Base-by-base conservation (phyloP, 2,888 invertebrate genomes). In the Drosophila macrothrix region DNA sequence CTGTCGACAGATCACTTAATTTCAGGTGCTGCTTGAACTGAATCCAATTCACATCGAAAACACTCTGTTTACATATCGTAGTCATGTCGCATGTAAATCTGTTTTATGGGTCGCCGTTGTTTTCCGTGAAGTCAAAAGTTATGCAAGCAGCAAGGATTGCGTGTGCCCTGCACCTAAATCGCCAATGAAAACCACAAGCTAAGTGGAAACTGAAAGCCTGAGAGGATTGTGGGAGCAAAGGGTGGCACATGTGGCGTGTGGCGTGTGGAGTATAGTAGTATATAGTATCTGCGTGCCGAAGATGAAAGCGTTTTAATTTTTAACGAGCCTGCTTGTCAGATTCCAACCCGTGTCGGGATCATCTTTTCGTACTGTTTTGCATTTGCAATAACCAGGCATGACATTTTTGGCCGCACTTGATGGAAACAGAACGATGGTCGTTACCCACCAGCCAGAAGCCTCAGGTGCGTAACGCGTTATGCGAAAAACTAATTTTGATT, bases 401-500 rank as follows among this genome's bases (percentile, higher is more conserved):
- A 9, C 31, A 9, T 31, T 31, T 31, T 31, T 31, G 31, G 31
- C 31, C 31, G 31, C 60, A 43, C 35, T 71, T 86, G 88, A 88
- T 72, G 82, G 72, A 84, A 86, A 76, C 67, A 68, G 76, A 62
- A 61, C 62, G 67, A 3, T 31, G 72, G 76, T 76, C 67, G 75
- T 77, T 77, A 73, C 52, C 39, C 55, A 74, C 59, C 50, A 43
- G 31, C 73, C 67, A 41, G 52, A 31, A 28, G 69, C 31, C 50
- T 46, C 59, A 68, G 72, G 65, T 69, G 69, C 67, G 53, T 25
- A 25, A 12, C 43, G 62, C 54, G 66, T 49, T 53, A 61, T 65
- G 59, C 43, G 63, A 77, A 82, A 83, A 89, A 78, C 78, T 84
- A 86, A 87, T 90, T 90, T 90, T 80, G 80, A 85, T 76, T 91